These are phyloP conservation scores for Strigamia transsilvanica DNA, from an alignment of 2,888 invertebrate species.

Conservation along the genomic window DNA sequence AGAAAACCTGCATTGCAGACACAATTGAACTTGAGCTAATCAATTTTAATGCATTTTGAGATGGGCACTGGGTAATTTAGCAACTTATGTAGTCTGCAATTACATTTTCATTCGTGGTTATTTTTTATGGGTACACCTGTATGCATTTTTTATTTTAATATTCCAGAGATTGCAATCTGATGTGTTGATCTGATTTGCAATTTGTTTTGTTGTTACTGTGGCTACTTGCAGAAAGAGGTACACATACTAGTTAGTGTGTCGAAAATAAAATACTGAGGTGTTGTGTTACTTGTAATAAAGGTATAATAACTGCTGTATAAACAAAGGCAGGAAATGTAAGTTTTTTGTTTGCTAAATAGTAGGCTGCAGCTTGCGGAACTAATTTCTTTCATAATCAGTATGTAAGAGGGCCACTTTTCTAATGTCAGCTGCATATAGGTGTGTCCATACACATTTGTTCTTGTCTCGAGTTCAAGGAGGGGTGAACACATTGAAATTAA, in stretches of 20 bases:
- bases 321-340: constrained; percentile 40
- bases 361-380: constrained; percentile 21
- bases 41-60: constrained; percentile 29
- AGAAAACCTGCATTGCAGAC: constrained; percentile 40
- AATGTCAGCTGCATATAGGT: constrained; percentile 48
- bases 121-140: neutral
- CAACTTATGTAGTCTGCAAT: constrained; percentile 26
- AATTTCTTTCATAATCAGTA: constrained; percentile 38
- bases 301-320: constrained; percentile 26
- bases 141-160: constrained; percentile 11
- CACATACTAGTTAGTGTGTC: neutral
- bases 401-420: constrained; percentile 41
- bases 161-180: neutral
- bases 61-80: neutral
- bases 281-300: constrained; percentile 13
- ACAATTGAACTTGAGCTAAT: constrained; percentile 31
- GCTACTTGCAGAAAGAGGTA: neutral
- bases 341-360: constrained; percentile 6
- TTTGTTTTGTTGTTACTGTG: constrained; percentile 15
- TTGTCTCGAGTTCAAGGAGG: constrained; percentile 17
- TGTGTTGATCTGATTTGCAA: constrained; percentile 11
- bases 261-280: neutral
- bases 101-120: constrained; percentile 31
- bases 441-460: constrained; percentile 39
- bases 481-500: constrained; percentile 21